Base-by-base conservation (phyloP, 2,888 invertebrate genomes). In the Drosophila stalkeri region DNA sequence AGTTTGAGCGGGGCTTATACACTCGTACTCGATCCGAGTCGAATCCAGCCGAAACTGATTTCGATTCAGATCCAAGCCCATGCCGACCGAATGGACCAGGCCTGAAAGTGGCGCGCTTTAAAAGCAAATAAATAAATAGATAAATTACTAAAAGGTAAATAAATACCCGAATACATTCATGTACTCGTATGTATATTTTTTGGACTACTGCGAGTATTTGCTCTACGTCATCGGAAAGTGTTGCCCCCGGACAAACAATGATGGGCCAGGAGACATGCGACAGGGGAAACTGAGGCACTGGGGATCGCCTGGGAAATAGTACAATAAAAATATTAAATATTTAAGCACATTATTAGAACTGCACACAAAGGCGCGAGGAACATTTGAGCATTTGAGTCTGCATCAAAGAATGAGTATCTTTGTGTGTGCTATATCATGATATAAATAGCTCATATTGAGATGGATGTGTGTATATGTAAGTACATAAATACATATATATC, bases 101-200 rank as follows among this genome's bases (percentile, higher is more conserved):
- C 39, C 81, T 65, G 61, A 81, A 81, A 81, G 81, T 77, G 89
- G 84, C 80, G 85, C 82, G 82, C 85, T 87, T 85, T 86, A 68
- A 83, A 85, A 80, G 77, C 72, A 86, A 90, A 85, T 85, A 90
- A 86, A 91, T 91, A 82, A 85, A 90, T 81, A 86, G 90, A 87
- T 89, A 89, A 87, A 82, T 90, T 85, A 90, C 90, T 80, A 90
- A 90, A 84, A 86, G 81, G 84, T 86, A 89, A 90, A 86, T 86
- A 86, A 90, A 87, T 88, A 86, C 66, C 37, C 69, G 54, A 46
- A 76, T 56, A 73, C 65, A 77, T 64, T 65, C 59, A 46, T 64
- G 37, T 18, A 56, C 16, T 64, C 62, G 39, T 20, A 43, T 23
- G 55, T 60, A 52, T 54, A 63, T 71, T 83, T 83, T 89, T 86